These are phyloP conservation scores for Diphyllodes magnificus DNA, from an alignment of 2,113 vertebrate genomes.

Conservation along the genomic window DNA sequence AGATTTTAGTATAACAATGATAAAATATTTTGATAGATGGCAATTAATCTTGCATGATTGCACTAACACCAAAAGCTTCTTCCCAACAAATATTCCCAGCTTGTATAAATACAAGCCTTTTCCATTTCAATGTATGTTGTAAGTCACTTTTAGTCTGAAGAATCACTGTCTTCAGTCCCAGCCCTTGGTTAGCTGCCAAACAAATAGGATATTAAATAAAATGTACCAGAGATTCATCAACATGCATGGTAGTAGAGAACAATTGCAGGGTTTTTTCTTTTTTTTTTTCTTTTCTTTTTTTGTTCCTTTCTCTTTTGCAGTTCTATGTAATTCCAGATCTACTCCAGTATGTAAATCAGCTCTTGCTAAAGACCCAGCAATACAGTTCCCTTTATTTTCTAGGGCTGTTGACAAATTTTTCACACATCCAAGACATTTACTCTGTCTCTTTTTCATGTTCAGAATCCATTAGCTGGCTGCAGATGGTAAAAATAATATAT, in stretches of 20 bases:
- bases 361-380: conserved; percentile 57
- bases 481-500: conserved; percentile 54
- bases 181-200: conserved; percentile 68
- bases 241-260: conserved; percentile 33
- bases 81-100: conserved; percentile 55
- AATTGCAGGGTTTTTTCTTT: not conserved
- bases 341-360: conserved; percentile 70
- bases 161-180: conserved; percentile 60
- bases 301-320: not conserved
- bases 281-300: not conserved
- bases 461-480: conserved; percentile 35
- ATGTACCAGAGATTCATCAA: conserved; percentile 70
- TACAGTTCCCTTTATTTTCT: conserved; percentile 67
- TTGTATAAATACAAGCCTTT: conserved; percentile 62
- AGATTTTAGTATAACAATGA: conserved; percentile 33
- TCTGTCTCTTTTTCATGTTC: conserved; percentile 57
- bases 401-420: conserved; percentile 56
- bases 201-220: conserved; percentile 75
- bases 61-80: conserved; percentile 56
- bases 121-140: conserved; percentile 54
- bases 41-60: conserved; percentile 57
- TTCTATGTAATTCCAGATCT: conserved; percentile 65
- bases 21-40: conserved; percentile 73
- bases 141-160: conserved; percentile 60
- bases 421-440: conserved; percentile 47